Percentiles rank a stretch among this genome's conserved stretches.
Evolutionary conservation across 1,140 invertebrate species (phyloP).

Genomic region (Agraylea sexmaculata): DNA sequence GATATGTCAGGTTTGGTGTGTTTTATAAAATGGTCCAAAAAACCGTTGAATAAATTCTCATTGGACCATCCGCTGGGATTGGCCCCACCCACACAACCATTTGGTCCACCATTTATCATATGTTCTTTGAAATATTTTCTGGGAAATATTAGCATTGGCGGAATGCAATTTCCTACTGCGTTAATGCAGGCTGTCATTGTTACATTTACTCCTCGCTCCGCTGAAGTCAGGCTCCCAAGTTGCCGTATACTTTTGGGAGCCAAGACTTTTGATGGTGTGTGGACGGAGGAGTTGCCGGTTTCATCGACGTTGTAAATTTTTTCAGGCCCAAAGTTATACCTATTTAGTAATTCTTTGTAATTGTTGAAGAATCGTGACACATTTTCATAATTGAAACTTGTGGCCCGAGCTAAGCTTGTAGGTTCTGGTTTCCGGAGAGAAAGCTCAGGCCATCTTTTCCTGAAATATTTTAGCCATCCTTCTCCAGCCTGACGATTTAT

Average conservation of each 20-base stretch:
- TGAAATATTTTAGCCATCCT: slow-evolving; percentile 24
- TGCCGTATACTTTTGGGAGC: slow-evolving; percentile 25
- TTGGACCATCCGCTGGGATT: slow-evolving; percentile 24
- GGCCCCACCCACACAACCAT: slow-evolving; percentile 18
- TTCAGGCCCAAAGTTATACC: slow-evolving; percentile 22
- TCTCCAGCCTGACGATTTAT: too few relatives aligned
- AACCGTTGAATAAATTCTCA: slow-evolving; percentile 24
- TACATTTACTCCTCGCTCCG: slow-evolving; percentile 27
- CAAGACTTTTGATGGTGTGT: slow-evolving; percentile 27
- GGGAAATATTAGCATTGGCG: slow-evolving; percentile 26
- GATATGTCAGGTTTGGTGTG: slow-evolving; percentile 21
- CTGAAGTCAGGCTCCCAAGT: slow-evolving; percentile 27
- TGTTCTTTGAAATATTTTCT: slow-evolving; percentile 22
- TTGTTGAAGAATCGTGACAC: slow-evolving; percentile 27
- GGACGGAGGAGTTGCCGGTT: slow-evolving; percentile 31
- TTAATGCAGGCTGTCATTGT: slow-evolving; percentile 24
- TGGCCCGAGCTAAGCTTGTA: slow-evolving; percentile 23
- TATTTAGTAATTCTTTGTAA: slow-evolving; percentile 23
- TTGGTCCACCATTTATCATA: slow-evolving; percentile 21
- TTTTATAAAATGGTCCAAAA: slow-evolving; percentile 23
- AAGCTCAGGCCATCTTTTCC: slow-evolving; percentile 22
- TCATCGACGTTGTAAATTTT: slow-evolving; percentile 31
- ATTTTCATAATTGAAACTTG: slow-evolving; percentile 23
- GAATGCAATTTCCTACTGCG: slow-evolving; percentile 24
- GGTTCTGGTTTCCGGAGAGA: slow-evolving; percentile 24